phyloP scores from a whole-genome alignment of 2,797 vertebrate genomes.

The Nannoperca obscura region DNA sequence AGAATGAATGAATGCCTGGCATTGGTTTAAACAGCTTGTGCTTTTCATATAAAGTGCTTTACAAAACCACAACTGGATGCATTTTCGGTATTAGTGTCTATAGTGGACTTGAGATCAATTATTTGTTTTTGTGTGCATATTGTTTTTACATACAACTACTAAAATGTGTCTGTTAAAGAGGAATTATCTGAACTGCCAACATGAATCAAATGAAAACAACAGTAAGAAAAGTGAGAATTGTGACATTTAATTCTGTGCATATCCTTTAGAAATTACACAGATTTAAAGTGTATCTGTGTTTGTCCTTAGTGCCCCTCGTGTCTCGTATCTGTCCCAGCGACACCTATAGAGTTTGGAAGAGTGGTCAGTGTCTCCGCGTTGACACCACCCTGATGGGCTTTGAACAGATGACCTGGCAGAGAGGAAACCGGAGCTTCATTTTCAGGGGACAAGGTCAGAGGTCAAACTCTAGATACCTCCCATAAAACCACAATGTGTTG shows the following conservation, averaged over 20 bases:
- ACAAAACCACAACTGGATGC: conserved; percentile 26
- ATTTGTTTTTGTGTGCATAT: not conserved
- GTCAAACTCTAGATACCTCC: not conserved
- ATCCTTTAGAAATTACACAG: not conserved
- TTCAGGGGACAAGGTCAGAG: conserved; percentile 94
- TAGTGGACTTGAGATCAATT: not conserved
- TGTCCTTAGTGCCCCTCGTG: conserved; percentile 91
- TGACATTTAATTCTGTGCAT: not conserved
- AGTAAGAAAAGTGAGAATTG: not conserved
- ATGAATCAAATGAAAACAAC: not conserved
- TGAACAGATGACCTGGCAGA: conserved; percentile 99
- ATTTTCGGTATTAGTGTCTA: conserved; percentile 10
- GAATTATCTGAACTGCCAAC: not conserved
- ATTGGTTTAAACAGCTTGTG: conserved; percentile 24
- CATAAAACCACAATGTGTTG: not conserved
- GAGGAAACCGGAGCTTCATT: conserved; percentile 97
- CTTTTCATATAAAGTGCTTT: conserved; percentile 12
- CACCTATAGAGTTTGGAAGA: conserved; percentile 98
- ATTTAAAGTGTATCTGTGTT: conserved; percentile 22
- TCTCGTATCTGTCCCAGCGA: conserved; percentile 98
- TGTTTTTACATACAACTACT: not conserved
- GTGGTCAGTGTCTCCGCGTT: conserved; percentile 95
- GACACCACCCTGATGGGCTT: conserved; percentile 97
- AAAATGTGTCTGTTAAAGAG: not conserved
- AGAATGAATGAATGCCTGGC: not conserved